Evolutionary conservation across 1,140 invertebrate genomes (phyloP).

Genomic region (Cydia pomonella): DNA sequence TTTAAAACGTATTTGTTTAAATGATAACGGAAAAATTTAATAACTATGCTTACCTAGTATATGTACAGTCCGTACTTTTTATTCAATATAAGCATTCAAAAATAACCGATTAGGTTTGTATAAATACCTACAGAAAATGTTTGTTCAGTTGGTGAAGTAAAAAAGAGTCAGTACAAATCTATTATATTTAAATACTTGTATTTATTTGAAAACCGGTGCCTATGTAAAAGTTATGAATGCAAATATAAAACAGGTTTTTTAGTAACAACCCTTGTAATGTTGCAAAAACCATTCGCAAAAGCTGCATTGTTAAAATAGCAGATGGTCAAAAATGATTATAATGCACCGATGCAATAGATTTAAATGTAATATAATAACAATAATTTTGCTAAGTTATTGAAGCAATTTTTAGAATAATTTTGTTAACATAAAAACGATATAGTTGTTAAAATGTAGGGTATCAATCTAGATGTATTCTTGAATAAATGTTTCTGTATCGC

Average conservation of each 20-base stretch:
- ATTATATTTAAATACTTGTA: background rate
- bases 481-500: no score
- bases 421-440: background rate
- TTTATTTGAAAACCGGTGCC: conserved; percentile 7
- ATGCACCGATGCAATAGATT: conserved; percentile 33
- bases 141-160: no score
- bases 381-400: conserved; percentile 37
- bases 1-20: no score
- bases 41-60: no score
- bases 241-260: conserved; percentile 57
- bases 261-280: conserved; percentile 42
- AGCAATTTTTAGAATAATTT: background rate
- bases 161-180: no score
- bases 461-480: no score
- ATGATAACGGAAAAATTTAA: no score
- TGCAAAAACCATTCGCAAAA: conserved; percentile 59
- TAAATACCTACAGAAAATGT: no score
- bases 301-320: conserved; percentile 61
- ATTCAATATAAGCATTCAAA: no score
- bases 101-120: no score
- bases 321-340: conserved; percentile 55
- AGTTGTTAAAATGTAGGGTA: background rate
- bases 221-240: conserved; percentile 45
- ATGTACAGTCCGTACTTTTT: no score
- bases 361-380: conserved; percentile 40